Evolutionary conservation across 2,888 invertebrate species (phyloP), one percentile per base, ranked within the genome.

Genomic region (Calameuta pallipes): DNA sequence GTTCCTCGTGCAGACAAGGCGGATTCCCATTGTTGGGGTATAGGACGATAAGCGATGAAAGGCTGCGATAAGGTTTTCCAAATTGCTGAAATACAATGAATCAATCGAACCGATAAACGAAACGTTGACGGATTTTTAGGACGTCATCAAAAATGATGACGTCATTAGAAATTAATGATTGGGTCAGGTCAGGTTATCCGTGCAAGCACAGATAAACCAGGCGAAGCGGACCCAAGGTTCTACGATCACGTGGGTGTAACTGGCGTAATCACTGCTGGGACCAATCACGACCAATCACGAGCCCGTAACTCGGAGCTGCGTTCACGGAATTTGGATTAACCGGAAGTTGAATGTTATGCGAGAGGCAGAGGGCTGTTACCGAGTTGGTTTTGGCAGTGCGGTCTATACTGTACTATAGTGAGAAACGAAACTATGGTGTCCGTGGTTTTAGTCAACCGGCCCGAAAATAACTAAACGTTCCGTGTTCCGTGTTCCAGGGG

Each of bases 201-300:
- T 33, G 33, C 33, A 56, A 2, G 1, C 23, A 9, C 9, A 1
- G 2, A 56, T 1, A 56, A 56, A 56, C 2, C 9, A 56, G 56
- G 23, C 0, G 23, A 56, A 56, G 2, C 56, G 2, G 56, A 56
- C 9, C 23, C 23, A 56, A 9, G 23, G 6, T 56, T 2, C 1
- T 9, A 56, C 56, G 56, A 23, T 56, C 6, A 56, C 23, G 56
- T 56, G 23, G 56, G 23, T 9, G 56, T 23, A 9, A 23, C 23
- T 23, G 1, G 15, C 23, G 9, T 9, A 9, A 56, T 56, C 15
- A 76, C 69, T 73, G 68, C 74, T 36, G 76, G 37, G 79, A 79
- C 80, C 84, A 85, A 85, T 85, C 84, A 85, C 85, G 84, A 85
- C 83, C 82, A 86, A 85, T 85, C 81, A 82, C 56, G 82, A 83